Conservation (phyloP, 2,113 vertebrate species). For the Etheostoma spectabile region DNA sequence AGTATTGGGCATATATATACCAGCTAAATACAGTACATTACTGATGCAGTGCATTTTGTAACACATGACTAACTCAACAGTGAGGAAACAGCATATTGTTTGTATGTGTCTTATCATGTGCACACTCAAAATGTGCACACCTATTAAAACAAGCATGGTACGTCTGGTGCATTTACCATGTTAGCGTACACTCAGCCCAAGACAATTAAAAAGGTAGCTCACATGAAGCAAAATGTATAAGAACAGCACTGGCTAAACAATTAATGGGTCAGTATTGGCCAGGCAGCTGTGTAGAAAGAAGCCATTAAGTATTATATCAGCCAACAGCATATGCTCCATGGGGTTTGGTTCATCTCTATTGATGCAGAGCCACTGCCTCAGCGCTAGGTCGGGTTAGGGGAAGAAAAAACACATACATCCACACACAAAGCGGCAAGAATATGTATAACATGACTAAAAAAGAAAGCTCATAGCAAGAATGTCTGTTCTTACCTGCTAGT, state of each 20-base stretch:
- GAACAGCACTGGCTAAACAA: slow-evolving; percentile 11
- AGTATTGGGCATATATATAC: slow-evolving; percentile 41
- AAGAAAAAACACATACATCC: slow-evolving; percentile 23
- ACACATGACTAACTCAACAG: slow-evolving; percentile 27
- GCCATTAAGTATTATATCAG: slow-evolving; percentile 15
- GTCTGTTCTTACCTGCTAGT: slow-evolving; percentile 87
- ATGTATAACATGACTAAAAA: slow-evolving; percentile 23
- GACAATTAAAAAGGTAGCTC: slow-evolving; percentile 5
- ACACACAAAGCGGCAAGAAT: slow-evolving; percentile 44
- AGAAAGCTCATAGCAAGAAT: neutral
- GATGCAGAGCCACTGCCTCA: slow-evolving; percentile 56
- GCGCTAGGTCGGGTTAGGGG: slow-evolving; percentile 29
- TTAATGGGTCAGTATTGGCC: slow-evolving; percentile 13
- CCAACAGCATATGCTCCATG: slow-evolving; percentile 23
- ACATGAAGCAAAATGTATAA: neutral
- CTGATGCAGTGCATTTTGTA: slow-evolving; percentile 64
- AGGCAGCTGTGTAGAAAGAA: slow-evolving; percentile 11
- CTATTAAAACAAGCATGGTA: slow-evolving; percentile 65
- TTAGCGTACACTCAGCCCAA: slow-evolving; percentile 32
- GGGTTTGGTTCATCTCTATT: slow-evolving; percentile 44
- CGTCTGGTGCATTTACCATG: slow-evolving; percentile 57
- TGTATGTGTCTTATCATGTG: slow-evolving; percentile 39
- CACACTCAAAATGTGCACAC: slow-evolving; percentile 36
- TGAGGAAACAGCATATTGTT: slow-evolving; percentile 39
- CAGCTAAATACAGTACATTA: slow-evolving; percentile 71